Percentiles rank a stretch among this genome's conserved stretches.
These are phyloP conservation scores for Adelognathus sp. DNA, from an alignment of 2,888 invertebrate species.

Conservation along the genomic window DNA sequence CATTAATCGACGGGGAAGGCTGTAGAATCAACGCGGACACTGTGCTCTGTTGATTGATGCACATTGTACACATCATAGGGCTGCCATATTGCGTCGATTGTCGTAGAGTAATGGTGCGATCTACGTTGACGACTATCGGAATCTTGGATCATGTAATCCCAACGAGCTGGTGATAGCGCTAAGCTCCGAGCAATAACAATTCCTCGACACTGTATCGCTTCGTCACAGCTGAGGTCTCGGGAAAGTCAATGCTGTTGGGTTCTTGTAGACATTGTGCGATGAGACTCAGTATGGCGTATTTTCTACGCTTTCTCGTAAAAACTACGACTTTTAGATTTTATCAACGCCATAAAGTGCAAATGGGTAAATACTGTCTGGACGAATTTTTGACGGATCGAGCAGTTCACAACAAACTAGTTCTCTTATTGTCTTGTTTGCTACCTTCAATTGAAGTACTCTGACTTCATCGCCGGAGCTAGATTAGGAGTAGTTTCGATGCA, in stretches of 20 bases:
- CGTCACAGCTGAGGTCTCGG: neutral
- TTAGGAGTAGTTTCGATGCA: too few relatives aligned
- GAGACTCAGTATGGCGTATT: too few relatives aligned
- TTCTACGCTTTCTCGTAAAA: too few relatives aligned
- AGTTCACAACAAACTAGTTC: too few relatives aligned
- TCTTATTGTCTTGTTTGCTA: too few relatives aligned
- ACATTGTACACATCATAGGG: neutral
- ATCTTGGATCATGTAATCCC: conserved; percentile 1
- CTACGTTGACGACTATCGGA: conserved; percentile 13
- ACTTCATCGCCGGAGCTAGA: too few relatives aligned
- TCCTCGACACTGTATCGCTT: neutral
- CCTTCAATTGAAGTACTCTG: too few relatives aligned
- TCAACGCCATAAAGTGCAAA: too few relatives aligned
- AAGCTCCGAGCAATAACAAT: neutral
- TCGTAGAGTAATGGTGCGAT: neutral
- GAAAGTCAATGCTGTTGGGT: neutral
- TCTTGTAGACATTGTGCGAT: too few relatives aligned
- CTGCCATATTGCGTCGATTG: conserved; percentile 5
- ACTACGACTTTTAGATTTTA: too few relatives aligned
- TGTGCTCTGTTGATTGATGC: neutral
- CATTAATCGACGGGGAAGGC: conserved; percentile 1
- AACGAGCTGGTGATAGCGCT: neutral
- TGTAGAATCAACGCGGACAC: neutral
- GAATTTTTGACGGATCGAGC: too few relatives aligned
- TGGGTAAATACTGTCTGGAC: too few relatives aligned